Evolutionary conservation across 2,797 vertebrate genomes (phyloP), one percentile per base, ranked within the genome.

Genomic region (Otus scops): DNA sequence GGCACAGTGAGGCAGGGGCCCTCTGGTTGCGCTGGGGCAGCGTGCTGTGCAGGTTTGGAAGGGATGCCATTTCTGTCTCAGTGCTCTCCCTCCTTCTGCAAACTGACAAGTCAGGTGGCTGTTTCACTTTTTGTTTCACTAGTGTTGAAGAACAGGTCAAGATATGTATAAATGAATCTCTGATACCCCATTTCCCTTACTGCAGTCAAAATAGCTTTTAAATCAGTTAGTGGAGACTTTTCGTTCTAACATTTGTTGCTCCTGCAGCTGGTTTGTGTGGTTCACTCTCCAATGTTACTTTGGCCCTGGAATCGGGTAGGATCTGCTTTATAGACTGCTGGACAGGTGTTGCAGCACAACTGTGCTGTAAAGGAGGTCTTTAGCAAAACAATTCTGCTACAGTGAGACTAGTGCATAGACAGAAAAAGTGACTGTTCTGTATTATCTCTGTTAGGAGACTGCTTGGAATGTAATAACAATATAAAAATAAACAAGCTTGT

Each of bases 41-140:
- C 1, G 0, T 17, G 36, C 63, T 43, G 8, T 9, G 13, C 0
- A 6, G 30, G 22, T 30, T 64, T 0, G 0, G 56, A 38, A 51
- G 20, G 1, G 2, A 11, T 32, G 68, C 39, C 13, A 1, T 32
- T 53, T 53, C 77, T 1, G 0, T 51, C 64, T 47, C 22, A 1
- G 38, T 21, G 70, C 43, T 51, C 34, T 77, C 26, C 34, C 57
- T 81, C 24, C 34, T 32, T 47, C 32, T 61, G 43, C 67, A 51
- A 30, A 50, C 41, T 0, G 4, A 21, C 9, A 64, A 17, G 22
- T 50, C 0, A 0, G 2, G 18, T 17, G 26, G 24, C 28, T 30
- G 9, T 32, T 64, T 50, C 6, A 18, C 57, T 39, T 57, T 26
- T 10, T 24, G 32, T 64, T 89, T 80, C 34, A 23, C 27, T 50